phyloP scores from a whole-genome alignment of 2,888 invertebrate species.

The Leptinotarsa peninsularis region DNA sequence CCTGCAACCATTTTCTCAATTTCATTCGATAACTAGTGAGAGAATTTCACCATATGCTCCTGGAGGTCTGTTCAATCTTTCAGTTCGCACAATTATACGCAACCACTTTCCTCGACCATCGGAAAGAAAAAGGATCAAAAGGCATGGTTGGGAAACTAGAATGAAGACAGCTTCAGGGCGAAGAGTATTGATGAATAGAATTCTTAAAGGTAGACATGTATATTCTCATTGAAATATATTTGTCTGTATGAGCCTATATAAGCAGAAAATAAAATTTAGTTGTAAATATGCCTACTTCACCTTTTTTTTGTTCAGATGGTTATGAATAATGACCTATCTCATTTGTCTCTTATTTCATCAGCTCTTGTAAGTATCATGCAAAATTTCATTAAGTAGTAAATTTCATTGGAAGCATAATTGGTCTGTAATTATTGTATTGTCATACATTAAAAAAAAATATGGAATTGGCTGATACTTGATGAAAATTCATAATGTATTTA shows the following conservation, averaged over 20 bases:
- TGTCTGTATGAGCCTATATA: neutral
- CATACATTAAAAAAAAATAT: no score
- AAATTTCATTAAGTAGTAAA: no score
- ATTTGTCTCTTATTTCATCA: no score
- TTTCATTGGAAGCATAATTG: no score
- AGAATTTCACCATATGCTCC: constrained; percentile 37
- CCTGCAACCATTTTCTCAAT: constrained; percentile 28
- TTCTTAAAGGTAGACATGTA: constrained; percentile 79
- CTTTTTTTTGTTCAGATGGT: neutral
- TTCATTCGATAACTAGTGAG: constrained; percentile 38
- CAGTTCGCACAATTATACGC: constrained; percentile 70
- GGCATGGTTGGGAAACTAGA: constrained; percentile 77
- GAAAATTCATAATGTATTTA: no score
- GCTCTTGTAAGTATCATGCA: no score
- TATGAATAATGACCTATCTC: neutral
- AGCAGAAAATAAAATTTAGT: no score
- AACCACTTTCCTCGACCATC: constrained; percentile 81
- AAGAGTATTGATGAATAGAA: constrained; percentile 79
- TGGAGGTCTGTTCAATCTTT: constrained; percentile 58
- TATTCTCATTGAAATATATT: constrained; percentile 71
- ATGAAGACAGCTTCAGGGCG: constrained; percentile 79
- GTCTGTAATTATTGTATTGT: no score
- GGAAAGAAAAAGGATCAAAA: constrained; percentile 77
- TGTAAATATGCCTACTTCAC: neutral
- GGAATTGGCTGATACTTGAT: no score